Percentiles rank a stretch among this genome's conserved stretches.
Evolutionary conservation across 2,888 invertebrate species (phyloP).

Genomic region (Conops quadrifasciatus): DNA sequence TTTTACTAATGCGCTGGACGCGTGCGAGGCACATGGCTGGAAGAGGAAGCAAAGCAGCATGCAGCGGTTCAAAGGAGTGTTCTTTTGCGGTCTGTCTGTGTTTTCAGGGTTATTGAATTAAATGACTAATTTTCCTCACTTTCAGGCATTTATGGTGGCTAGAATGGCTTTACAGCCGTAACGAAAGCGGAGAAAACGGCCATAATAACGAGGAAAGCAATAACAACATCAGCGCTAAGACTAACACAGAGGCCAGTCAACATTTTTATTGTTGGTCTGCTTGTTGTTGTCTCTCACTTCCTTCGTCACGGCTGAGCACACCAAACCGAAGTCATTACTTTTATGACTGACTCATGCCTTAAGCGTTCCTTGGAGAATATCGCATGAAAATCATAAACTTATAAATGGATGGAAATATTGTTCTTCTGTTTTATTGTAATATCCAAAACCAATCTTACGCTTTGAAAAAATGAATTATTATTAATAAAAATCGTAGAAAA

Average conservation of each 20-base stretch:
- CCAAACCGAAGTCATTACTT: background rate
- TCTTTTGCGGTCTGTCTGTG: background rate
- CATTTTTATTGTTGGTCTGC: background rate
- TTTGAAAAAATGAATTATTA: no score
- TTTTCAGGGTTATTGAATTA: slow-evolving; percentile 23
- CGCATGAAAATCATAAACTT: no score
- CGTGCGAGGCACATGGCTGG: background rate
- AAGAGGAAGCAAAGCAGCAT: background rate
- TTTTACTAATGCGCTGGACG: slow-evolving; percentile 2
- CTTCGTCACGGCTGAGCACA: background rate
- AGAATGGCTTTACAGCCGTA: no score
- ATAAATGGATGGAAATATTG: no score
- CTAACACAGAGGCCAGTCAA: no score
- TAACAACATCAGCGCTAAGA: no score
- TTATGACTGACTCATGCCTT: slow-evolving; percentile 13
- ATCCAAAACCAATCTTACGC: no score
- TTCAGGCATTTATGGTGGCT: slow-evolving; percentile 2
- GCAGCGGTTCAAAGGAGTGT: background rate
- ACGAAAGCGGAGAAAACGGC: background rate
- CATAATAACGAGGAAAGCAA: background rate
- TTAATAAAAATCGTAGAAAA: no score
- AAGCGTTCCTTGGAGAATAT: no score
- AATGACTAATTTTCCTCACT: slow-evolving; percentile 31
- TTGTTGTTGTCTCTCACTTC: background rate
- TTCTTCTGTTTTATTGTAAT: no score